Percentiles rank a stretch among this genome's conserved stretches.
These are phyloP conservation scores for Campoplex nolae DNA, from an alignment of 2,888 invertebrate species.

Conservation along the genomic window DNA sequence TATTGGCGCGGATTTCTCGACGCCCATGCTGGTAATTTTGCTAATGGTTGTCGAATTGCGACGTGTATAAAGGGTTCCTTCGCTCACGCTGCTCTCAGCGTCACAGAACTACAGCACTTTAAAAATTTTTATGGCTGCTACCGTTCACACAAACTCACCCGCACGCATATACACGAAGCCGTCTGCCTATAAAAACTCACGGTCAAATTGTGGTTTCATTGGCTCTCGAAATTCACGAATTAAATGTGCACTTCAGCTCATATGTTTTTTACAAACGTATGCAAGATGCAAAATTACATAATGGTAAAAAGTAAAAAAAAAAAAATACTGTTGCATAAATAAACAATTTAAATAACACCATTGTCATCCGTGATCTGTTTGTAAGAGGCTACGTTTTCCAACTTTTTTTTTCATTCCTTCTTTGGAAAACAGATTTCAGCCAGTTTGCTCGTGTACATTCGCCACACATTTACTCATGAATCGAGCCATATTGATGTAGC, in stretches of 20 bases:
- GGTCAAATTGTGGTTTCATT: slow-evolving; percentile 76
- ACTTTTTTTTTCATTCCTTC: too few relatives aligned
- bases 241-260: slow-evolving; percentile 79
- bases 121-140: slow-evolving; percentile 49
- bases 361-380: too few relatives aligned
- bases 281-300: slow-evolving; percentile 77
- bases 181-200: slow-evolving; percentile 18
- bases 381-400: too few relatives aligned
- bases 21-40: slow-evolving; percentile 79
- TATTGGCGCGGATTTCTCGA: slow-evolving; percentile 62
- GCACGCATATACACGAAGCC: background rate
- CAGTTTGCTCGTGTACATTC: too few relatives aligned
- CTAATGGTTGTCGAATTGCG: slow-evolving; percentile 81
- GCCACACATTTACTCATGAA: too few relatives aligned
- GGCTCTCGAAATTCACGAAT: slow-evolving; percentile 80
- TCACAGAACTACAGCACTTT: slow-evolving; percentile 55
- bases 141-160: background rate
- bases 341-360: too few relatives aligned
- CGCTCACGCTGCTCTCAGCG: slow-evolving; percentile 43
- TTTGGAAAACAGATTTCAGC: too few relatives aligned
- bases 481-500: too few relatives aligned
- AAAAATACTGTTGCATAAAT: too few relatives aligned
- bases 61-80: slow-evolving; percentile 65
- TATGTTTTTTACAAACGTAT: background rate
- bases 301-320: slow-evolving; percentile 68